These are phyloP conservation scores for Cochlearius cochlearius DNA, from an alignment of 2,113 vertebrate genomes.

Conservation along the genomic window DNA sequence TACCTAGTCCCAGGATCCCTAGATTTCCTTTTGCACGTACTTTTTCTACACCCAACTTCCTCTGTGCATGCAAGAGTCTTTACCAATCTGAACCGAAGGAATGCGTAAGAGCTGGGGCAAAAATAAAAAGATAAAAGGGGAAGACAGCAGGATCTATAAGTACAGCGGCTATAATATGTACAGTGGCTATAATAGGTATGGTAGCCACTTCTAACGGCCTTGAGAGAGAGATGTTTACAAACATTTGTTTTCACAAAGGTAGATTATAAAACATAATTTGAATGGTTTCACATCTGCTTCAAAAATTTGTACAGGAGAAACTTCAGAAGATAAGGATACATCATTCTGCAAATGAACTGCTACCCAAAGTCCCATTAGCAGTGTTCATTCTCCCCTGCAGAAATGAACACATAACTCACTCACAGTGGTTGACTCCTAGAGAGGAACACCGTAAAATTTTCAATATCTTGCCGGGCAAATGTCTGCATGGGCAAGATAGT, in stretches of 20 bases:
- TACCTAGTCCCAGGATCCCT: background rate
- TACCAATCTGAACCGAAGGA: background rate
- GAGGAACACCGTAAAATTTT: slow-evolving; percentile 18
- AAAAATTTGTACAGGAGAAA: slow-evolving; percentile 9
- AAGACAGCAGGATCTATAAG: background rate
- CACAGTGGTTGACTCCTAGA: background rate
- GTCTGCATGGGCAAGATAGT: slow-evolving; percentile 60
- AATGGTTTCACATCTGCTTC: slow-evolving; percentile 19
- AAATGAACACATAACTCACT: slow-evolving; percentile 56
- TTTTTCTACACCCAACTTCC: background rate
- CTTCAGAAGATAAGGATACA: slow-evolving; percentile 18
- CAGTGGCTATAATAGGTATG: background rate
- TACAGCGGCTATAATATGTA: background rate
- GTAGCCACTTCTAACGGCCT: background rate
- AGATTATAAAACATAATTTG: slow-evolving; percentile 15
- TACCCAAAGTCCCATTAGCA: slow-evolving; percentile 21
- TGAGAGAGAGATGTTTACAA: background rate
- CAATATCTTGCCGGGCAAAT: slow-evolving; percentile 14
- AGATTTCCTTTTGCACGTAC: background rate
- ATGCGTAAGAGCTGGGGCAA: background rate
- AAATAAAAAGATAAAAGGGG: background rate
- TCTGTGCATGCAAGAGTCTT: background rate
- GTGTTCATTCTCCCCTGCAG: slow-evolving; percentile 26
- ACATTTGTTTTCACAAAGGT: background rate
- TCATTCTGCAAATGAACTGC: slow-evolving; percentile 20